Evolutionary conservation across 2,113 vertebrate genomes (phyloP).

Genomic region (Stictonetta naevosa): DNA sequence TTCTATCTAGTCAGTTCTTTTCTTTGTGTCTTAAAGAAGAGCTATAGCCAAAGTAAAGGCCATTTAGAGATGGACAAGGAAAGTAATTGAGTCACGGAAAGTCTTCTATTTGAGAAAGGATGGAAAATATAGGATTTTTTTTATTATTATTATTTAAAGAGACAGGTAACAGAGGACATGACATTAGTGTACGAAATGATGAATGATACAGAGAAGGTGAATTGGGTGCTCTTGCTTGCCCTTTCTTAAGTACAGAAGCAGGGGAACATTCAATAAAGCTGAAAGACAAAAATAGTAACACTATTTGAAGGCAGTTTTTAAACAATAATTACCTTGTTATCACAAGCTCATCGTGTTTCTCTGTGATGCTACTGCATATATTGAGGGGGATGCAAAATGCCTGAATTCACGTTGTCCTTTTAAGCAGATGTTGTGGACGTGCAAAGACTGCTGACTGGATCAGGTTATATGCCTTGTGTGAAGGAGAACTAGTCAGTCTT

Average conservation of each 20-base stretch:
- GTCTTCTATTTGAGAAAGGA: constrained; percentile 34
- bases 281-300: neutral
- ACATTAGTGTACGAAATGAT: constrained; percentile 13
- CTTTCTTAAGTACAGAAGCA: neutral
- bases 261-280: neutral
- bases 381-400: neutral
- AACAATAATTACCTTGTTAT: neutral
- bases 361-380: neutral
- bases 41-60: constrained; percentile 2
- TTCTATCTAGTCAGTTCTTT: constrained; percentile 16
- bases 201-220: constrained; percentile 26
- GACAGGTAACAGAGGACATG: constrained; percentile 8
- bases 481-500: neutral
- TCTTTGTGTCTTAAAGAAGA: constrained; percentile 5
- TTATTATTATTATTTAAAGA: constrained; percentile 40
- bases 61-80: constrained; percentile 20
- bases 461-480: neutral
- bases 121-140: constrained; percentile 4
- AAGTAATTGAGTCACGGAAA: constrained; percentile 39
- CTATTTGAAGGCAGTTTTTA: neutral
- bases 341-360: neutral
- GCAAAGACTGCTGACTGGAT: neutral
- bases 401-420: neutral
- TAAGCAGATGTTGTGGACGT: neutral
- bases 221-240: neutral